These are phyloP conservation scores for Geopemphigus sp. DNA, from an alignment of 1,140 invertebrate species.

Conservation along the genomic window DNA sequence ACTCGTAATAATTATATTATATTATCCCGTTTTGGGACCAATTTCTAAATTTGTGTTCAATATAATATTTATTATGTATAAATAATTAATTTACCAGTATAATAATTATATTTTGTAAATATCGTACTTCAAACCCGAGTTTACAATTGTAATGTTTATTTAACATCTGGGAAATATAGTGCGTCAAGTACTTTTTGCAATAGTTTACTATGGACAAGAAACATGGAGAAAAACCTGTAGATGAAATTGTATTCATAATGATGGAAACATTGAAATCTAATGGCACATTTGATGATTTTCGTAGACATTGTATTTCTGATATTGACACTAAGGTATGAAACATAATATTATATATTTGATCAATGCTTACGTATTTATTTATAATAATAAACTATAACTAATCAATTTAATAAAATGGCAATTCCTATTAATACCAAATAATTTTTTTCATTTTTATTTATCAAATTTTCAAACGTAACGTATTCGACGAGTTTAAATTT, in stretches of 20 bases:
- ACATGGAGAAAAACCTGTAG: not conserved
- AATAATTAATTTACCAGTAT: not conserved
- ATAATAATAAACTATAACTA: not conserved
- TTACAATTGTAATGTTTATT: not conserved
- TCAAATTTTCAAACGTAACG: too few species aligned
- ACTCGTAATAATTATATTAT: too few species aligned
- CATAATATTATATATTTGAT: not conserved
- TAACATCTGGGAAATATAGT: not conserved
- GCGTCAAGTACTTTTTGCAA: too few species aligned
- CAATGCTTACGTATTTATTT: not conserved
- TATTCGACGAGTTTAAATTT: too few species aligned
- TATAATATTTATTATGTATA: too few species aligned
- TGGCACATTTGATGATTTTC: conserved; percentile 44
- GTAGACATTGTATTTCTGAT: conserved; percentile 27
- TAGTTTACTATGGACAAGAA: not conserved
- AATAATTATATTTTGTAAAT: too few species aligned
- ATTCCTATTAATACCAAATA: not conserved
- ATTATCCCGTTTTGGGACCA: too few species aligned
- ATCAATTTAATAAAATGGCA: not conserved
- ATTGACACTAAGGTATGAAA: conserved; percentile 34
- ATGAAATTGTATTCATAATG: not conserved
- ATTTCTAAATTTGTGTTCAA: too few species aligned
- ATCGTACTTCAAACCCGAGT: too few species aligned
- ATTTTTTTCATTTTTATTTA: too few species aligned
- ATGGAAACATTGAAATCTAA: conserved; percentile 30